A percentile compares a stretch with the other conserved stretches of the same genome.
Evolutionary conservation across 2,797 vertebrate species (phyloP).

Genomic region (Chromis chromis): DNA sequence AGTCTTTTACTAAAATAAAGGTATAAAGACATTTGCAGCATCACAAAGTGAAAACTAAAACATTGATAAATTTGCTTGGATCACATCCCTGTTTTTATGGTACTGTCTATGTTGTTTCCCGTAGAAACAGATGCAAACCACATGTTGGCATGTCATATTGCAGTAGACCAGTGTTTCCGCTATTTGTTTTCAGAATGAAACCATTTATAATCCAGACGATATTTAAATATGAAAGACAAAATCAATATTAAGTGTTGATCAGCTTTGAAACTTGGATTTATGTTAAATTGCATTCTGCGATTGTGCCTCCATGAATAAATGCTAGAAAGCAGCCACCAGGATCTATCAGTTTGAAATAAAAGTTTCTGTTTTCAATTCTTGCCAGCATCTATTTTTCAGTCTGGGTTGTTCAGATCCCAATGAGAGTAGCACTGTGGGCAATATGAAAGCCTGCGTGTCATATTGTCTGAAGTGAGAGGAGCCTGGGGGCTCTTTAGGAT

Average conservation of each 20-base stretch:
- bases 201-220: background rate
- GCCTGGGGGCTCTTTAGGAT: conserved; percentile 73
- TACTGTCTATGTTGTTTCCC: conserved; percentile 18
- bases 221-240: background rate
- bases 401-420: conserved; percentile 27
- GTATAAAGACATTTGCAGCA: background rate
- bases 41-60: conserved; percentile 37
- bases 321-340: background rate
- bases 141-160: conserved; percentile 34
- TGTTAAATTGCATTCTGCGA: background rate
- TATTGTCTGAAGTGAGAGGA: conserved; percentile 68
- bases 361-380: background rate
- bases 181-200: conserved; percentile 26
- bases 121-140: conserved; percentile 42
- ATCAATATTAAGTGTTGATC: background rate
- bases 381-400: conserved; percentile 2
- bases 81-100: conserved; percentile 23
- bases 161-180: background rate
- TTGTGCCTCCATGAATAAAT: background rate
- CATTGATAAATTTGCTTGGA: conserved; percentile 21
- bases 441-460: conserved; percentile 61
- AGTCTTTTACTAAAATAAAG: background rate
- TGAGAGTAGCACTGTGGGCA: conserved; percentile 45
- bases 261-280: background rate
- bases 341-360: background rate